Conservation (phyloP, 2,113 vertebrate species). For the Percina caprodes region DNA sequence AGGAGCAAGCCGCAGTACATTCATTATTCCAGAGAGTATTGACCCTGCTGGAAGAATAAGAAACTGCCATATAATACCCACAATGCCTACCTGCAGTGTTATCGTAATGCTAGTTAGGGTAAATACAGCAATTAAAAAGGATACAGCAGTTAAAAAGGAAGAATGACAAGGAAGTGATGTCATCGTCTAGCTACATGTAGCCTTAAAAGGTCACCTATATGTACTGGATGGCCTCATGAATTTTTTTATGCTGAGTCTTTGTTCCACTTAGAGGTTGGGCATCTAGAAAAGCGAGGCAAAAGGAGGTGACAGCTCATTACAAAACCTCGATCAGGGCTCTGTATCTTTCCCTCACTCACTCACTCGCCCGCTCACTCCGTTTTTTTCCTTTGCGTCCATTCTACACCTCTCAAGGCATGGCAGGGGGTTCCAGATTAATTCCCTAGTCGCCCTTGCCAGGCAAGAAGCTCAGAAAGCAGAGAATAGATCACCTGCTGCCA, state of each 20-base stretch:
- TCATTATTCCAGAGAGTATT: conserved; percentile 73
- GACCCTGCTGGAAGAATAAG: conserved; percentile 50
- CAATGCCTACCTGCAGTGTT: conserved; percentile 17
- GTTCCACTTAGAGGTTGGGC: conserved; percentile 37
- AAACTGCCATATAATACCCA: conserved; percentile 49
- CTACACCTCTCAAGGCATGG: conserved; percentile 33
- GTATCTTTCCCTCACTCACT: conserved; percentile 25
- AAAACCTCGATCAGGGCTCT: conserved; percentile 51
- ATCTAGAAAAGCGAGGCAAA: conserved; percentile 45
- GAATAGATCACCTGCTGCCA: conserved; percentile 66
- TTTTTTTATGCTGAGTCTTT: conserved; percentile 1
- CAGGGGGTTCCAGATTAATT: conserved; percentile 54
- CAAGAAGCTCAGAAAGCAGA: conserved; percentile 60
- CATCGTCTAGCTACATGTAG: conserved; percentile 23
- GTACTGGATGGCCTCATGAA: not conserved
- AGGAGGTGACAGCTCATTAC: conserved; percentile 64
- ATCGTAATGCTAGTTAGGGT: conserved; percentile 2
- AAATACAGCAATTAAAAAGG: not conserved
- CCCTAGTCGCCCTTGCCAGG: conserved; percentile 55
- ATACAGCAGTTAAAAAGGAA: no score
- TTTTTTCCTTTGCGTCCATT: conserved; percentile 15
- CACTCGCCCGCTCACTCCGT: conserved; percentile 15
- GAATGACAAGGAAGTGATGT: conserved; percentile 14
- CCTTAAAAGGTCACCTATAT: not conserved
- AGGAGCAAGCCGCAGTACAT: conserved; percentile 75